Evolutionary conservation across 2,888 invertebrate genomes (phyloP).

Genomic region (Yponomeuta sedellus): DNA sequence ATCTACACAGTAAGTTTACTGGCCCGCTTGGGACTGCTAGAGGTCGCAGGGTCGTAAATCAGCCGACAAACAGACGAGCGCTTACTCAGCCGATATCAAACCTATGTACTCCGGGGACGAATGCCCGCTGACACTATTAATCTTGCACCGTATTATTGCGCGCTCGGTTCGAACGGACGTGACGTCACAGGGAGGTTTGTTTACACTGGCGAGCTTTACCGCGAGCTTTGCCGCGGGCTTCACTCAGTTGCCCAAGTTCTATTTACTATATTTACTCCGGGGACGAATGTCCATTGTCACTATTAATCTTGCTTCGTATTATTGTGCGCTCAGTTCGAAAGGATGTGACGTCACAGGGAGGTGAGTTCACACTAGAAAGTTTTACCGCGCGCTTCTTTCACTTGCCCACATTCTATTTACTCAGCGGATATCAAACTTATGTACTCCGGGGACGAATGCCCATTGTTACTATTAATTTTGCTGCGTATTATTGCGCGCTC

Average conservation of each 20-base stretch:
- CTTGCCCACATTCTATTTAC: too few species aligned
- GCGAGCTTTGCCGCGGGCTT: too few species aligned
- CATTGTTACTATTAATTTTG: neutral
- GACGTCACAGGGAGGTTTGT: neutral
- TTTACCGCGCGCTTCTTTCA: too few species aligned
- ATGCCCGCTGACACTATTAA: neutral
- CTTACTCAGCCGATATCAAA: slow-evolving; percentile 3
- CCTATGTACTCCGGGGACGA: neutral
- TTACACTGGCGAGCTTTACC: too few species aligned
- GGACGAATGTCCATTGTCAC: neutral
- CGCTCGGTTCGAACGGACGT: neutral
- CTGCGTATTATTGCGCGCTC: neutral
- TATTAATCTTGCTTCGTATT: neutral
- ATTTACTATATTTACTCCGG: neutral
- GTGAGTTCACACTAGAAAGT: too few species aligned
- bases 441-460: neutral
- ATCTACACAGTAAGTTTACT: neutral
- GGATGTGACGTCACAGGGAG: neutral
- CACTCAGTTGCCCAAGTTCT: too few species aligned
- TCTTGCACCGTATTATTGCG: neutral
- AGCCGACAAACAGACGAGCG: neutral
- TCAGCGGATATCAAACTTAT: neutral
- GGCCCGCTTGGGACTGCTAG: neutral
- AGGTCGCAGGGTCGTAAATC: neutral
- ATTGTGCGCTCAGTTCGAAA: neutral